These are phyloP conservation scores for Thalassoma bifasciatum DNA, from an alignment of 2,113 vertebrate genomes.

Conservation along the genomic window DNA sequence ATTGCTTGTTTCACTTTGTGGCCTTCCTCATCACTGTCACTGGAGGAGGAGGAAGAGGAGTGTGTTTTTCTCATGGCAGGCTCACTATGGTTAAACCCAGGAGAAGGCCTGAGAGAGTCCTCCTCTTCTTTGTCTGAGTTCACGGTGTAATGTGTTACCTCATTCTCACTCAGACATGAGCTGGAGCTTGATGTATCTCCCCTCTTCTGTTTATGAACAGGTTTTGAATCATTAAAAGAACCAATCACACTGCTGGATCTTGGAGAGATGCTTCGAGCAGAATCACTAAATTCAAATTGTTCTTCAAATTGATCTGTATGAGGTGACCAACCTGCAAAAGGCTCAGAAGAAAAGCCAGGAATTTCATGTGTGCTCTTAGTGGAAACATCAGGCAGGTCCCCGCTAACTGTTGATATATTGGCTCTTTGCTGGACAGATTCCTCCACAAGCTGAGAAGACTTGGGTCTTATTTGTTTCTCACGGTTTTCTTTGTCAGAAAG, in stretches of 20 bases:
- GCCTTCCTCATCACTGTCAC: conserved; percentile 32
- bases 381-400: conserved; percentile 22
- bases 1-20: conserved; percentile 9
- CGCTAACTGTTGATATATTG: conserved; percentile 4
- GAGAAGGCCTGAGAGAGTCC: background rate
- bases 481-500: conserved; percentile 35
- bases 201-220: conserved; percentile 24
- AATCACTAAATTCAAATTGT: conserved; percentile 83
- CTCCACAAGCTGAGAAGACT: conserved; percentile 10
- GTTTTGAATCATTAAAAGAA: conserved; percentile 48
- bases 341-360: conserved; percentile 52
- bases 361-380: conserved; percentile 15
- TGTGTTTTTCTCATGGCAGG: conserved; percentile 6
- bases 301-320: conserved; percentile 69
- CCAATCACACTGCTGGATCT: conserved; percentile 54
- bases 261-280: conserved; percentile 57
- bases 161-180: conserved; percentile 68
- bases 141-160: conserved; percentile 66
- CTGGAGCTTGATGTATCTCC: conserved; percentile 59
- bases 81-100: background rate
- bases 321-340: conserved; percentile 63
- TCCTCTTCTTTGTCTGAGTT: conserved; percentile 58
- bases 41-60: conserved; percentile 40
- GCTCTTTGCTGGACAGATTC: conserved; percentile 59
- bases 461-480: conserved; percentile 5